Evolutionary conservation across 2,888 invertebrate species (phyloP), one percentile per base, ranked within the genome.

Genomic region (Tyria jacobaeae): DNA sequence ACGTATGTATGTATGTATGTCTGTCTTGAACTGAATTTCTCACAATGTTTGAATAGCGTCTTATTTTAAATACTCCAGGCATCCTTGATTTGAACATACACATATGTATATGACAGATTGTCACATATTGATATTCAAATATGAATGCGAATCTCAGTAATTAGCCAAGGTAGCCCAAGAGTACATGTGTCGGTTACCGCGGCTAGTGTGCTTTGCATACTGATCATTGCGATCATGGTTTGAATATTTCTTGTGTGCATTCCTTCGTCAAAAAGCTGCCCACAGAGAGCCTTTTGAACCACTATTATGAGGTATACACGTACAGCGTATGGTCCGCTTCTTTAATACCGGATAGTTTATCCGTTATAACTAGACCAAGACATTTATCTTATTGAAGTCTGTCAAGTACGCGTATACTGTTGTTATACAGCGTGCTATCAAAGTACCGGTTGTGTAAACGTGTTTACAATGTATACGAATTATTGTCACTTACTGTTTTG

Each of bases 171-270:
- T 86, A 87, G 83, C 81, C 75, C 76, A 78, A 80, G 79, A 66
- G 77, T 85, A 91, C 91, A 89, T 84, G 87, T 89, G 91, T 90
- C 80, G 83, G 89, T 85, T 86, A 84, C 87, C 83, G 85, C 80
- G 71, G 65, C 69, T 72, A 71, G 76, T 86, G 87, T 86, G 91
- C 75, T 77, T 74, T 69, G 93, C 89, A 93, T 93, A 90, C 87
- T 90, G 90, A 93, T 76, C 60, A 71, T 64, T 62, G 62, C 64
- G 66, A 68, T 91, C 85, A 77, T 79, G 80, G 77, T 79, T 71
- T 76, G 79, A 81, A 82, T 85, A 80, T 83, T 86, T 88, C 85
- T 82, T 84, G 89, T 84, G 86, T 87, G 85, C 92, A 92, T 92
- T 91, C 92, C 89, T 74, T 53, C 24, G 69, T 60, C 48, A 66